These are phyloP conservation scores for Morpho helenor DNA, from an alignment of 2,888 invertebrate species.

Conservation along the genomic window DNA sequence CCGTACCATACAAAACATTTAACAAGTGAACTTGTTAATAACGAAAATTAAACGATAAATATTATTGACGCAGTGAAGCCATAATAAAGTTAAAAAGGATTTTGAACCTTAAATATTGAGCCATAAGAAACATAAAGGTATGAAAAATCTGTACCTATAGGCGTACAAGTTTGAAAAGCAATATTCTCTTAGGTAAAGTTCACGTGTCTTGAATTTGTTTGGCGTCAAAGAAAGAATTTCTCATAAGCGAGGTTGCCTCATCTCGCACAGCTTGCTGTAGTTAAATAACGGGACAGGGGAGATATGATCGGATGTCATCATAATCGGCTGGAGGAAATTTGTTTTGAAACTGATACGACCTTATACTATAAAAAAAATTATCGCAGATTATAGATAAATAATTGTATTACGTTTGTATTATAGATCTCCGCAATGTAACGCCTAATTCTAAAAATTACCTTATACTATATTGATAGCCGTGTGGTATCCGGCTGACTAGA, in stretches of 20 bases:
- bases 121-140: neutral
- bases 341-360: neutral
- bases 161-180: slow-evolving; percentile 21
- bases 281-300: slow-evolving; percentile 25
- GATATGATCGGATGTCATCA: slow-evolving; percentile 18
- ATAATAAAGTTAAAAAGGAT: slow-evolving; percentile 14
- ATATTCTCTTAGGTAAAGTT: slow-evolving; percentile 33
- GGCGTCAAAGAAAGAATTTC: slow-evolving; percentile 72
- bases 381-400: too few species aligned
- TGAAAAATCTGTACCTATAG: neutral
- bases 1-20: slow-evolving; percentile 16
- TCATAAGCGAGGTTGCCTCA: slow-evolving; percentile 47
- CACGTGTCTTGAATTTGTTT: slow-evolving; percentile 49
- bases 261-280: slow-evolving; percentile 22
- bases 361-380: too few species aligned
- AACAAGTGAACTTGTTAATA: slow-evolving; percentile 25
- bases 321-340: slow-evolving; percentile 2
- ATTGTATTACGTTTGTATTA: too few species aligned
- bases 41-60: slow-evolving; percentile 31
- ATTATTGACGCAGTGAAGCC: slow-evolving; percentile 26
- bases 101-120: slow-evolving; percentile 11
- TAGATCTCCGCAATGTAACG: too few species aligned
- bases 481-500: too few species aligned
- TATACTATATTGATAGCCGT: too few species aligned
- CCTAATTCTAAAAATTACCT: too few species aligned